A percentile compares a stretch with the other conserved stretches of the same genome.
These are phyloP conservation scores for Epinephelus cyanopodus DNA, from an alignment of 2,113 vertebrate species.

Conservation along the genomic window DNA sequence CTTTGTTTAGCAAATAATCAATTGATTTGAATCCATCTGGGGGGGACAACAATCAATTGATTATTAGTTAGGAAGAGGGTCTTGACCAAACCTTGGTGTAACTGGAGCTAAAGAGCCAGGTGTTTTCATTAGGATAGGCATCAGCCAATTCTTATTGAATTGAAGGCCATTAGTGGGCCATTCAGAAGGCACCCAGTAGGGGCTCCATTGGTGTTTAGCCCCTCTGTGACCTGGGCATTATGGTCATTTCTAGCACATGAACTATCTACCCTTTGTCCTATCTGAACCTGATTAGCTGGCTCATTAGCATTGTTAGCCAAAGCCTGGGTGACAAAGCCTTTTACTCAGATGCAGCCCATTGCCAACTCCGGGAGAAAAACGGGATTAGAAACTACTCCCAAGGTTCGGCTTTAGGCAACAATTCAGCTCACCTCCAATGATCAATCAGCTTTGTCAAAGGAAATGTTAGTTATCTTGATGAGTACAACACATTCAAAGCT, in stretches of 20 bases:
- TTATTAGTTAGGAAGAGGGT: constrained; percentile 44
- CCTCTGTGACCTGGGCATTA: constrained; percentile 70
- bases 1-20: constrained; percentile 13
- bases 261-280: constrained; percentile 62
- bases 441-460: constrained; percentile 6
- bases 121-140: constrained; percentile 64
- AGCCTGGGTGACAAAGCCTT: constrained; percentile 56
- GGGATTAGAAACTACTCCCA: constrained; percentile 34
- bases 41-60: constrained; percentile 44
- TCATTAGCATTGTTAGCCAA: constrained; percentile 75
- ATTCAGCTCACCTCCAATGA: constrained; percentile 24
- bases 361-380: constrained; percentile 34
- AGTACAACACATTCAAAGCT: background rate
- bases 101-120: constrained; percentile 41
- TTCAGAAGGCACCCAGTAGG: constrained; percentile 60
- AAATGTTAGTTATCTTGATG: constrained; percentile 23
- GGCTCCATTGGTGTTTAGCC: constrained; percentile 79
- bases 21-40: background rate
- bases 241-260: constrained; percentile 73
- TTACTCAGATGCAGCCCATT: constrained; percentile 34
- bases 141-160: constrained; percentile 71
- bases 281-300: constrained; percentile 72
- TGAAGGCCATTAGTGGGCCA: constrained; percentile 64
- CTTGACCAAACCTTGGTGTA: constrained; percentile 25
- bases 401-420: constrained; percentile 27